phyloP scores from a whole-genome alignment of 2,797 vertebrate species.

The Hipposideros larvatus region DNA sequence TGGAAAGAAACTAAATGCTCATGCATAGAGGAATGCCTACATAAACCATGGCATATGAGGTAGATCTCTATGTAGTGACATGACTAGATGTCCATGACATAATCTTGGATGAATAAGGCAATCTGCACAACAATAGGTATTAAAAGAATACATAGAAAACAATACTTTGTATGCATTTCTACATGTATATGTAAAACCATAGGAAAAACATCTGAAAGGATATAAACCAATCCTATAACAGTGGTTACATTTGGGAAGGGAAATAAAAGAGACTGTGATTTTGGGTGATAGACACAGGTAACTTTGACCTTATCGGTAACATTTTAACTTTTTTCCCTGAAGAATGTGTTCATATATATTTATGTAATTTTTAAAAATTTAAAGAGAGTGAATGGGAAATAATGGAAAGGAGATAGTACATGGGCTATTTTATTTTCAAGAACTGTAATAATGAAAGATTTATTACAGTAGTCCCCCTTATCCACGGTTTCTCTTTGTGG shows the following conservation, averaged over 20 bases:
- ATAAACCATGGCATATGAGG: background rate
- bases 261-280: background rate
- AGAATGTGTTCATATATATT: background rate
- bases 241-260: background rate
- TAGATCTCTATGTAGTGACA: background rate
- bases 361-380: background rate
- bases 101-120: background rate
- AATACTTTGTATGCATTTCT: constrained; percentile 27
- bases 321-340: background rate
- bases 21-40: background rate
- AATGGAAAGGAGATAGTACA: constrained; percentile 1
- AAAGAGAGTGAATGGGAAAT: constrained; percentile 25
- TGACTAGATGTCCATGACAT: background rate
- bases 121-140: constrained; percentile 5
- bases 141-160: constrained; percentile 39
- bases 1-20: constrained; percentile 15
- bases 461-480: background rate
- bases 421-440: background rate
- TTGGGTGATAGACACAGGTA: background rate
- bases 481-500: background rate
- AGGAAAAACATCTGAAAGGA: background rate
- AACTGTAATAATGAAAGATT: constrained; percentile 33
- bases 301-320: constrained; percentile 29
- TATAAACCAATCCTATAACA: background rate
- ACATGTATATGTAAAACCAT: background rate